Evolutionary conservation across 2,888 invertebrate species (phyloP).

Genomic region (Euzetes globulus): DNA sequence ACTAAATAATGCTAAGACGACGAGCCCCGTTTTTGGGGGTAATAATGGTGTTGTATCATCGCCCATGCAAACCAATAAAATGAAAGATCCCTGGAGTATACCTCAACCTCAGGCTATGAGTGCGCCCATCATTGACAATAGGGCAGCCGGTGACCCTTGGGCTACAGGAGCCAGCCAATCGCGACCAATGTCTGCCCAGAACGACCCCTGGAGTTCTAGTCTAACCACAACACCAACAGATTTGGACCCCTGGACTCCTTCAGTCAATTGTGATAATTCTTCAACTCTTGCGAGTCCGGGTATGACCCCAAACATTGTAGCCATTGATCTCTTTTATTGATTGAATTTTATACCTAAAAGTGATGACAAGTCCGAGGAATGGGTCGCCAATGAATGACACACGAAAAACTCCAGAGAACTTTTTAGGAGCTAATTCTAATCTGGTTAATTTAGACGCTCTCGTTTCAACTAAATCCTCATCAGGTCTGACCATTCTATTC

Average conservation of each 20-base stretch:
- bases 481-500: constrained; percentile 17
- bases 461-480: constrained; percentile 55
- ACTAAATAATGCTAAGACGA: constrained; percentile 26
- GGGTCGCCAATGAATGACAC: constrained; percentile 46
- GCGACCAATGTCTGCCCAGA: constrained; percentile 39
- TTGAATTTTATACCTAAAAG: neutral
- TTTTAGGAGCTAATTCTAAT: constrained; percentile 92
- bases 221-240: constrained; percentile 32
- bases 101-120: constrained; percentile 8
- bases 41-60: constrained; percentile 1
- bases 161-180: constrained; percentile 47
- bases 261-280: constrained; percentile 6
- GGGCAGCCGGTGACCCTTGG: constrained; percentile 56
- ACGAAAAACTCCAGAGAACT: constrained; percentile 83
- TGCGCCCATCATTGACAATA: constrained; percentile 17
- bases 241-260: constrained; percentile 37
- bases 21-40: neutral
- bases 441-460: constrained; percentile 96
- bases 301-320: neutral
- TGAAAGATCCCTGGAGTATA: constrained; percentile 31
- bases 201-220: constrained; percentile 47
- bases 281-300: constrained; percentile 3
- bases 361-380: neutral
- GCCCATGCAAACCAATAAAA: constrained; percentile 2
- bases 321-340: neutral